Evolutionary conservation across 2,888 invertebrate genomes (phyloP), one percentile per base, ranked within the genome.

Genomic region (Apotomis turbidana): DNA sequence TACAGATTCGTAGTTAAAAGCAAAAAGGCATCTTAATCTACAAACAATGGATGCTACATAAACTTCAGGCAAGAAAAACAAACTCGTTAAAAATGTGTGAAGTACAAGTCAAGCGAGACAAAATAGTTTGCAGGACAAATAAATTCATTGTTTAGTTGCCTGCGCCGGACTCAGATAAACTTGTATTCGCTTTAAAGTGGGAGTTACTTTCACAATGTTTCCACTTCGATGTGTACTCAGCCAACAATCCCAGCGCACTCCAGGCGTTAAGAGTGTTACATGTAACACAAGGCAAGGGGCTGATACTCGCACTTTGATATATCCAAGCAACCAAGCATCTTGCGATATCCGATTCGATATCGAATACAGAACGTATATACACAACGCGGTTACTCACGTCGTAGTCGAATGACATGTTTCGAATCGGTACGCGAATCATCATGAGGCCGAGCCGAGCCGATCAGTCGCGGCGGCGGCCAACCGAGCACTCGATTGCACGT

Each of bases 81-180:
- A 38, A 58, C 58, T 58, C 58, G 36, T 58, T 58, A 58, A n/a
- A 58, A 58, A 58, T 58, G 58, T 58, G 58, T 58, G 38, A 58
- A 38, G 38, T 38, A 4, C 58, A 58, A 58, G 27, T 58, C n/a
- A 5, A 27, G n/a, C 27, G 38, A 36, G 38, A 58, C 58, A 58
- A 58, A 57, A 58, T 27, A 57, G 57, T 57, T 57, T n/a, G 12
- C 38, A 38, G 58, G n/a, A 38, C 58, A 58, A 38, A 58, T 58
- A 58, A 58, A 58, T 58, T 36, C 58, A 58, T 58, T 58, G 58
- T 58, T 58, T 58, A 38, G 58, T 58, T 58, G 58, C 38, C 38
- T 5, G 58, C 3, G 58, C 27, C n/a, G 38, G 58, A 38, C 12
- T 38, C n/a, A 38, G 58, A 58, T 58, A 58, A 58, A 38, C 38